A percentile compares a stretch with the other conserved stretches of the same genome.
Conservation (phyloP, 2,113 vertebrate species). For the Piprites chloris region DNA sequence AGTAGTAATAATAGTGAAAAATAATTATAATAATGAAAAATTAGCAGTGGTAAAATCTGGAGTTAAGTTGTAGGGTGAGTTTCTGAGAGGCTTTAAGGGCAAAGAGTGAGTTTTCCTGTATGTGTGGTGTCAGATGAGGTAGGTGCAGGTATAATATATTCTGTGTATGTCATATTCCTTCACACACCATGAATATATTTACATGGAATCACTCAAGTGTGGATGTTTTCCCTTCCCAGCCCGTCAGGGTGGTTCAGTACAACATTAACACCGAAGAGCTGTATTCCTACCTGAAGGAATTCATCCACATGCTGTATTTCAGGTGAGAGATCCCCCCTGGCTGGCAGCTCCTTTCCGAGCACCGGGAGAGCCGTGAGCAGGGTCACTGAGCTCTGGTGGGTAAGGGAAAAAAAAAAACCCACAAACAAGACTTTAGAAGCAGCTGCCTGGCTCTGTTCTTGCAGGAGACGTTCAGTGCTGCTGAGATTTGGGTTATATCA, state of each 20-base stretch:
- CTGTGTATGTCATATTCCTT: neutral
- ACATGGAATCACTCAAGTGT: neutral
- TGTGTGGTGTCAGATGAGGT: neutral
- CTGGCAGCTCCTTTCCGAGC: neutral
- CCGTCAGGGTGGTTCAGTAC: slow-evolving; percentile 91
- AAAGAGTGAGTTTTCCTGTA: neutral
- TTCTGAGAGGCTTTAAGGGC: neutral
- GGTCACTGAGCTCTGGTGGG: neutral
- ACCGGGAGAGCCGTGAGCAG: neutral
- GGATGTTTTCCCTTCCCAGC: slow-evolving; percentile 70
- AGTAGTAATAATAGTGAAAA: neutral
- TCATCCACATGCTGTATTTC: slow-evolving; percentile 97
- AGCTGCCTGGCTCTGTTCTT: neutral
- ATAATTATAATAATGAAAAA: neutral
- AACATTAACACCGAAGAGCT: slow-evolving; percentile 98
- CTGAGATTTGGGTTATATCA: neutral
- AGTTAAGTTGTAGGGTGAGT: neutral
- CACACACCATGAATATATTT: fast-evolving
- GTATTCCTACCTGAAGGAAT: slow-evolving; percentile 95
- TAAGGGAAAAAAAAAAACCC: neutral
- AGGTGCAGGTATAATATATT: neutral
- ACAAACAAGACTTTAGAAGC: neutral
- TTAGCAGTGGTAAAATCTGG: neutral
- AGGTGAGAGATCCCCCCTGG: slow-evolving; percentile 73
- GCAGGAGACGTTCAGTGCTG: neutral